Evolutionary conservation across 2,888 invertebrate species (phyloP).

Genomic region (Spicauda simplicius): DNA sequence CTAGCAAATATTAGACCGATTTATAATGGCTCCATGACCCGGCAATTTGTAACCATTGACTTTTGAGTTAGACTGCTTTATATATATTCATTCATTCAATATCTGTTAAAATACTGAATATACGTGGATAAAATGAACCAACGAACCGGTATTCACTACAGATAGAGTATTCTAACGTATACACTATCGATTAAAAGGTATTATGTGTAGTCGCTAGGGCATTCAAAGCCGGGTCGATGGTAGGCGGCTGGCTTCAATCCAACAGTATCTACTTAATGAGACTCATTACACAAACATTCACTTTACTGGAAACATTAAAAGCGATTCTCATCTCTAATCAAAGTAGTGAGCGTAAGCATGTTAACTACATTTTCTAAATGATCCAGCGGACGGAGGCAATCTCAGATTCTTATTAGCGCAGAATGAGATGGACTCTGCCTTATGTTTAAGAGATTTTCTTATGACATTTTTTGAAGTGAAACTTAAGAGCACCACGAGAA

Average conservation of each 20-base stretch:
- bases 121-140: not conserved
- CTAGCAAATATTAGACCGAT: no score
- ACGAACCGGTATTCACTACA: conserved; percentile 4
- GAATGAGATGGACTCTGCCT: not conserved
- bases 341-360: conserved; percentile 25
- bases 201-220: conserved; percentile 19
- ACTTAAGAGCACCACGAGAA: no score
- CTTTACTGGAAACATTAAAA: conserved; percentile 35
- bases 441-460: not conserved
- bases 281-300: conserved; percentile 62
- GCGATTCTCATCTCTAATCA: conserved; percentile 23
- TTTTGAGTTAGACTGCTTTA: no score
- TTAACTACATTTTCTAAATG: conserved; percentile 21
- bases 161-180: conserved; percentile 9
- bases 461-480: no score
- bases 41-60: no score
- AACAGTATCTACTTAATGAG: conserved; percentile 62
- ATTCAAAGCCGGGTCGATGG: conserved; percentile 34
- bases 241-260: conserved; percentile 55
- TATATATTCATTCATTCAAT: not conserved
- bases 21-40: no score
- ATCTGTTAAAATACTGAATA: not conserved
- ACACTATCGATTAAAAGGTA: conserved; percentile 30
- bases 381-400: not conserved
- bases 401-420: not conserved